These are phyloP conservation scores for Coptodon rendalli DNA, from an alignment of 2,113 vertebrate species.

Conservation along the genomic window DNA sequence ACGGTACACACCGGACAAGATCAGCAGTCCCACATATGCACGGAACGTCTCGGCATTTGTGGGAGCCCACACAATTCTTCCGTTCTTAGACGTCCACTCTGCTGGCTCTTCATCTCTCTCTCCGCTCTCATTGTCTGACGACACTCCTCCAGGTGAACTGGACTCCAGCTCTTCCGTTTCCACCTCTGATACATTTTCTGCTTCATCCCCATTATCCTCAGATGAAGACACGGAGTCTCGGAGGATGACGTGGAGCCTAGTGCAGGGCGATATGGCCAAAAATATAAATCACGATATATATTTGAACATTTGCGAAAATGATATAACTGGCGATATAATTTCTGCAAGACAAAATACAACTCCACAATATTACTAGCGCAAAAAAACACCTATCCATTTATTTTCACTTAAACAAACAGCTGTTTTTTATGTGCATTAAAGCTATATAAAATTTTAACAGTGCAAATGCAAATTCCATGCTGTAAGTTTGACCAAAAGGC, in stretches of 20 bases:
- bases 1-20: accelerated
- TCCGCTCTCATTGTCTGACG: accelerated
- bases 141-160: not conserved
- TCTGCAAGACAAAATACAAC: too few species aligned
- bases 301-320: too few species aligned
- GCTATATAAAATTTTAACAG: too few species aligned
- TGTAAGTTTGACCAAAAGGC: too few species aligned
- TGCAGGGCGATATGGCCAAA: too few species aligned
- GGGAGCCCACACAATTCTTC: not conserved
- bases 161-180: not conserved
- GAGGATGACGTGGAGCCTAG: not conserved
- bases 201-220: not conserved
- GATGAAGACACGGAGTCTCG: not conserved
- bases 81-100: not conserved
- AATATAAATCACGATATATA: accelerated
- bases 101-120: not conserved
- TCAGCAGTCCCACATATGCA: not conserved
- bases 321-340: too few species aligned
- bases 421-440: too few species aligned
- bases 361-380: too few species aligned
- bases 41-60: accelerated
- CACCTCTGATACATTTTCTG: not conserved
- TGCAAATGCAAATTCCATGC: too few species aligned
- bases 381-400: too few species aligned
- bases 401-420: too few species aligned